These are phyloP conservation scores for Orthosia gracilis DNA, from an alignment of 2,888 invertebrate genomes.

Conservation along the genomic window DNA sequence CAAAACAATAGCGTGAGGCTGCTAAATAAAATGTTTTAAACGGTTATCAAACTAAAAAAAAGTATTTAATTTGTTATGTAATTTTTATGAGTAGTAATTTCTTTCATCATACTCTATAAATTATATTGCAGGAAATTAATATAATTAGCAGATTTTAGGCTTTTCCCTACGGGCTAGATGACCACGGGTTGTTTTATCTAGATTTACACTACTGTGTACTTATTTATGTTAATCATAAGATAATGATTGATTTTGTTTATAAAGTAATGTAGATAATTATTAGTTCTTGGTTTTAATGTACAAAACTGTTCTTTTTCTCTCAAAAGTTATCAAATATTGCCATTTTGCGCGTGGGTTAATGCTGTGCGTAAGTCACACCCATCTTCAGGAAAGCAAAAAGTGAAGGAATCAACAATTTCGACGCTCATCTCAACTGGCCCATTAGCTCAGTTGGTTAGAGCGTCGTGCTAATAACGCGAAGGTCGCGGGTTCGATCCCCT, in stretches of 20 bases:
- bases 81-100: too few species aligned
- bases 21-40: background rate
- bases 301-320: background rate
- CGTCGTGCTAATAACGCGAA: conserved; percentile 95
- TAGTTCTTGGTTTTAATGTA: background rate
- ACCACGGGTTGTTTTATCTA: too few species aligned
- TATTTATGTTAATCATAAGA: too few species aligned
- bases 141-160: too few species aligned
- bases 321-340: background rate
- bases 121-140: too few species aligned
- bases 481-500: conserved; percentile 94
- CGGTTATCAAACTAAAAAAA: too few species aligned
- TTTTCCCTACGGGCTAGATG: too few species aligned
- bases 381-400: conserved; percentile 15
- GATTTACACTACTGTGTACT: too few species aligned
- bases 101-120: too few species aligned
- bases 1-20: background rate
- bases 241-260: too few species aligned
- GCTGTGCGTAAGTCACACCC: background rate
- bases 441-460: conserved; percentile 94
- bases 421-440: conserved; percentile 73
- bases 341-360: background rate
- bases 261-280: too few species aligned
- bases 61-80: too few species aligned
- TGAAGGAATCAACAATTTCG: conserved; percentile 56